These are phyloP conservation scores for Synodontis membranacea DNA, from an alignment of 2,113 vertebrate genomes.

Conservation along the genomic window DNA sequence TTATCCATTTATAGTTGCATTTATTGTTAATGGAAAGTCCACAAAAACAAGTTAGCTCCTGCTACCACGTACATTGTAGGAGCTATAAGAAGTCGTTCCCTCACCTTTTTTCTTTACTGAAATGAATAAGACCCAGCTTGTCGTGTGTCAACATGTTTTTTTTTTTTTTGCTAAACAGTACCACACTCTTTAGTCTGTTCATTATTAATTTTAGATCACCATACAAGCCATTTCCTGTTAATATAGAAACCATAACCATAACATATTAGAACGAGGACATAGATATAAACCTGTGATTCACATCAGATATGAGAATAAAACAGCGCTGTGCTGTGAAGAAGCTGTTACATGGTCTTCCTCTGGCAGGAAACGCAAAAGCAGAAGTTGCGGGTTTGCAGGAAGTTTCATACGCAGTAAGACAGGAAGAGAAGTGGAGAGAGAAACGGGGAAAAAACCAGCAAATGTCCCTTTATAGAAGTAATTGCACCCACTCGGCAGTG, in stretches of 20 bases:
- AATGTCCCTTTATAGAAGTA: neutral
- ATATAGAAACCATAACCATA: neutral
- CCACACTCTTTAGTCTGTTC: neutral
- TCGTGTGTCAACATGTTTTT: too few species aligned
- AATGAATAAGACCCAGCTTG: neutral
- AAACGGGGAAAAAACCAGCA: neutral
- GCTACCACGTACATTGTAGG: too few species aligned
- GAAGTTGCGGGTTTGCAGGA: neutral
- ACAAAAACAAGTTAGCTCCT: too few species aligned
- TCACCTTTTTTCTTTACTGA: neutral
- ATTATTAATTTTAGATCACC: neutral
- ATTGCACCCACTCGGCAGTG: neutral
- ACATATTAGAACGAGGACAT: neutral
- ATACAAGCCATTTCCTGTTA: neutral
- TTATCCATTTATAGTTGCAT: neutral
- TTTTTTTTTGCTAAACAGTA: neutral
- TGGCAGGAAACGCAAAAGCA: slow-evolving; percentile 5
- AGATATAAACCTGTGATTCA: neutral
- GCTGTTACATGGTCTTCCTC: neutral
- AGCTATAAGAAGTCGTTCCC: too few species aligned
- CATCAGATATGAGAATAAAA: neutral
- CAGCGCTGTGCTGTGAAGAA: neutral
- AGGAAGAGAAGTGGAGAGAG: neutral
- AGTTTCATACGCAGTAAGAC: neutral
- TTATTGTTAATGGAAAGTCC: too few species aligned